These are phyloP conservation scores for Piscicola geometra DNA, from an alignment of 2,888 invertebrate species.

Conservation along the genomic window DNA sequence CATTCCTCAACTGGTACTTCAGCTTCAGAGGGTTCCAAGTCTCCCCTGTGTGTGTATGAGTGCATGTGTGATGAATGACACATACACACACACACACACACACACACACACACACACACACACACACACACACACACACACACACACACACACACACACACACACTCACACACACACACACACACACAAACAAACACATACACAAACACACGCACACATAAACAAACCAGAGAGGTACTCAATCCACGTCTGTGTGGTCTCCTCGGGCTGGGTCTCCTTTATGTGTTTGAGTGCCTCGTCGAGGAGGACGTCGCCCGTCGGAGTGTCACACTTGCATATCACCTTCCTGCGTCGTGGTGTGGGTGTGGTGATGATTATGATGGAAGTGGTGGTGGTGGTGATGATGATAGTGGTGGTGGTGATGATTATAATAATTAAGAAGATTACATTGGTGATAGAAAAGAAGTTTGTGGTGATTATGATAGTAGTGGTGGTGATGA, in stretches of 20 bases:
- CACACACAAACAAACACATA: background rate
- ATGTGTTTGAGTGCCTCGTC: conserved; percentile 86
- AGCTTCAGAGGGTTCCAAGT: conserved; percentile 99
- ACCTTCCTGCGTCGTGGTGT: conserved; percentile 63
- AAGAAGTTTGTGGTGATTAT: too few species aligned
- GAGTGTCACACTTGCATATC: conserved; percentile 71
- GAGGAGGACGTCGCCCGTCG: conserved; percentile 92
- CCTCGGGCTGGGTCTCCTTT: conserved; percentile 94
- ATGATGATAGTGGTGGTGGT: too few species aligned
- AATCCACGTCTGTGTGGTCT: conserved; percentile 97
- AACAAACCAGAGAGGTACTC: conserved; percentile 91
- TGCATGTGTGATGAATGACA: background rate
- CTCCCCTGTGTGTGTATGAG: conserved; percentile 67
- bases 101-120: background rate
- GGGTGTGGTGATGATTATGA: too few species aligned
- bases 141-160: too few species aligned
- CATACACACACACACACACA: background rate
- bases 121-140: too few species aligned
- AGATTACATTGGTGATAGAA: too few species aligned
- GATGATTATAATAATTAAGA: too few species aligned
- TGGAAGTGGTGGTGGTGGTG: too few species aligned
- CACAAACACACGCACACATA: background rate
- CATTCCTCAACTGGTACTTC: conserved; percentile 95
- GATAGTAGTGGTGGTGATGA: background rate
- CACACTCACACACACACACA: background rate